phyloP scores from a whole-genome alignment of 2,888 invertebrate species.

The Ormyrus thymus region DNA sequence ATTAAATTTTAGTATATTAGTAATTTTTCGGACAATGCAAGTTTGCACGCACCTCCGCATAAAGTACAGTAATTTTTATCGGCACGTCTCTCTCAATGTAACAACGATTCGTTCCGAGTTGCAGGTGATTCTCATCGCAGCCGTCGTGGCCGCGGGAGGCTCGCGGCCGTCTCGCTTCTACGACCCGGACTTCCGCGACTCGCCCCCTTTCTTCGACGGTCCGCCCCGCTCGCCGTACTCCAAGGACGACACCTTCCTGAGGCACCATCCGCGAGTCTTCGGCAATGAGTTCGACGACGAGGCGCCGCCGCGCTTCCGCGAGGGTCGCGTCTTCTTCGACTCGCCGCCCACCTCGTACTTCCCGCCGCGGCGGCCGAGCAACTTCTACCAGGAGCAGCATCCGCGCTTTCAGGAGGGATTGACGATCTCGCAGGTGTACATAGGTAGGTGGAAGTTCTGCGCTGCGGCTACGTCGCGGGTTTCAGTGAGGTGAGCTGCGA shows the following conservation, averaged over 20 bases:
- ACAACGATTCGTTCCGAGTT: neutral
- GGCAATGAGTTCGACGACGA: constrained; percentile 19
- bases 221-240: constrained; percentile 56
- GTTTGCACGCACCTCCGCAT: too few species aligned
- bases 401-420: neutral
- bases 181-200: constrained; percentile 56
- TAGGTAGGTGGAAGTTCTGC: constrained; percentile 10
- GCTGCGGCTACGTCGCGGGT: too few species aligned
- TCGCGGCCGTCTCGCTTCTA: constrained; percentile 47
- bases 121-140: constrained; percentile 62
- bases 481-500: too few species aligned
- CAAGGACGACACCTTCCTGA: constrained; percentile 50
- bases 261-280: constrained; percentile 26
- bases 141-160: constrained; percentile 58
- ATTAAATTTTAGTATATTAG: neutral
- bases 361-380: neutral
- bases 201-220: constrained; percentile 58
- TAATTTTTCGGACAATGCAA: neutral
- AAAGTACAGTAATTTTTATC: too few species aligned
- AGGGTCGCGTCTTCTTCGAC: constrained; percentile 26
- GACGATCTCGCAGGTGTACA: constrained; percentile 23
- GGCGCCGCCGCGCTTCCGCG: constrained; percentile 13
- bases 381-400: constrained; percentile 4
- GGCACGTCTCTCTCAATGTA: too few species aligned
- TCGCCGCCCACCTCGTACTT: constrained; percentile 21